Evolutionary conservation across 2,888 invertebrate genomes (phyloP).

Genomic region (Syrista parreyssii): DNA sequence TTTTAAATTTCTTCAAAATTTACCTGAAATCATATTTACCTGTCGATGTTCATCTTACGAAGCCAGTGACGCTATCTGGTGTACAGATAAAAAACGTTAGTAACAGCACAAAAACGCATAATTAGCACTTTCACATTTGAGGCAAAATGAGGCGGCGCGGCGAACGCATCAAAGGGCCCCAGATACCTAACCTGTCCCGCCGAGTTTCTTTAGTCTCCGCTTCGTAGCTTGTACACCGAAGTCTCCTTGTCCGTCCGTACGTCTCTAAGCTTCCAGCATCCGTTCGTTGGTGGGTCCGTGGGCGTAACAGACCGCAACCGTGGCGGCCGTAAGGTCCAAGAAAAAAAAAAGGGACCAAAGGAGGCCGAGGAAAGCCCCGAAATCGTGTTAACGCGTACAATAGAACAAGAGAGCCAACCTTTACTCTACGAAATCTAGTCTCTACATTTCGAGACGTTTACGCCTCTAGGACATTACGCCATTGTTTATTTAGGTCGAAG

Average conservation of each 20-base stretch:
- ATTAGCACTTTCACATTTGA: slow-evolving; percentile 54
- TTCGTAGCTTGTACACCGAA: slow-evolving; percentile 14
- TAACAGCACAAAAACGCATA: slow-evolving; percentile 33
- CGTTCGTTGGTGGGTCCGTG: slow-evolving; percentile 2
- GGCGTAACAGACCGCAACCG: slow-evolving; percentile 27
- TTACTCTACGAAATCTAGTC: background rate
- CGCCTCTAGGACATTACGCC: background rate
- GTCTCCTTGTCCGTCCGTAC: background rate
- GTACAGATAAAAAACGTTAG: slow-evolving; percentile 27
- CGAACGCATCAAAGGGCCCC: slow-evolving; percentile 46
- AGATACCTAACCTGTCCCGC: slow-evolving; percentile 51
- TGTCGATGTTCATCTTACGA: background rate
- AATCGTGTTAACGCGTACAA: slow-evolving; percentile 11
- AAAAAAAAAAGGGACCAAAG: background rate
- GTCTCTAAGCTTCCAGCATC: background rate
- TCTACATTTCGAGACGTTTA: background rate
- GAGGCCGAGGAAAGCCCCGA: background rate
- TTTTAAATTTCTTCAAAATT: background rate
- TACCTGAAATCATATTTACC: background rate
- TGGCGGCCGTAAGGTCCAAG: slow-evolving; percentile 14
- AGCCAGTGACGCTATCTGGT: background rate
- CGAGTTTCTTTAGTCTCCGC: slow-evolving; percentile 47
- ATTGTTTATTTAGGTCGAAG: background rate
- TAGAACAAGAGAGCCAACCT: background rate
- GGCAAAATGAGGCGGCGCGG: slow-evolving; percentile 39